Base-by-base conservation (phyloP, 2,888 invertebrate genomes). In the Cetonia aurata region DNA sequence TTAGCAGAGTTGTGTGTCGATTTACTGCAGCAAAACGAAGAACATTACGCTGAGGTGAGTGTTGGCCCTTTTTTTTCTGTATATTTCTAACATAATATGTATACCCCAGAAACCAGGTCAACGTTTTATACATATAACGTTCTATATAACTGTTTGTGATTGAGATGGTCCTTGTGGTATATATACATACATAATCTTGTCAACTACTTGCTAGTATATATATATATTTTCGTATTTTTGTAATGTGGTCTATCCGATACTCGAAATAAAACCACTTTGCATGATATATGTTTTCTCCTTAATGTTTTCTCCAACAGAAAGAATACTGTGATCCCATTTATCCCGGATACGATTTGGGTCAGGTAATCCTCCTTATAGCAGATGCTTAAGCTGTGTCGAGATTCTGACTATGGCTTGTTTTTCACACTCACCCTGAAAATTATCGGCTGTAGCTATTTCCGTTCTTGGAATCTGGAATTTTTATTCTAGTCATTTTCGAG, bases 1-100 rank as follows among this genome's bases (percentile, higher is more conserved):
- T 89, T 99, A 77, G 97, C 99, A 12, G 99, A 99, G 84, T 89
- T 99, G 55, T 99, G 99, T 86, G 98, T 99, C 67, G 99, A 99
- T 85, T 90, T 99, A 48, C 87, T 99, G 74, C 99, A 99, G 85
- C 99, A 99, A 86, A 99, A 99, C 84, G 99, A 99, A 88, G 99
- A 99, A 86, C 98, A 99, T 85, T 99, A 99, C 86, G 97, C 99
- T 76, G 99, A 99, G 96, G 99, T 99, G 90, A 87, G 86, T 81
- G 6, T 56, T 15, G 2, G 46, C 59, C n/a, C n/a, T n/a, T 59
- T 33, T 59, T 59, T 1, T 19, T 53, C n/a, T 12, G 13, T 44
- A 48, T 48, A 48, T 48, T 9, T 8, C 6, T n/a, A n/a, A 25
- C 13, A n/a, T 10, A 44, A 44, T n/a, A n/a, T n/a, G n/a, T n/a